Evolutionary conservation across 2,113 vertebrate genomes (phyloP).

Genomic region (Sterna hirundo): DNA sequence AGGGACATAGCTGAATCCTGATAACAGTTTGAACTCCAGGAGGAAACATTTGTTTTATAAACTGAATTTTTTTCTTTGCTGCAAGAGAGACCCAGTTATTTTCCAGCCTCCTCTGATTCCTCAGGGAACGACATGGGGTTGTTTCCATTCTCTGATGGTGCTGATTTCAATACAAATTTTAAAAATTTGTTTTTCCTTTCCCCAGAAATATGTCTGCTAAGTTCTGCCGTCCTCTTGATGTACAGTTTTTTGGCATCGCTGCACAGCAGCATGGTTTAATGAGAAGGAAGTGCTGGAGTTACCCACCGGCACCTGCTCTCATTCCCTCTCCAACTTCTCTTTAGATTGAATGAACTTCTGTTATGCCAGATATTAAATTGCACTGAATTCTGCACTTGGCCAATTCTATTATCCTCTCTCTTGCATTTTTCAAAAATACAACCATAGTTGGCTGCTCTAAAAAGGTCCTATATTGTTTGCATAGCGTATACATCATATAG

Average conservation of each 20-base stretch:
- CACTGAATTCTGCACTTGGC: not conserved
- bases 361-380: not conserved
- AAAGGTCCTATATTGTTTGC: not conserved
- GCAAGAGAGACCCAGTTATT: not conserved
- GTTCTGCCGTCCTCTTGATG: not conserved
- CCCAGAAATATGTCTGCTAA: not conserved
- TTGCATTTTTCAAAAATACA: not conserved
- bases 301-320: not conserved
- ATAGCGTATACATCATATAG: not conserved
- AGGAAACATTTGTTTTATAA: not conserved
- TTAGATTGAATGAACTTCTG: constrained; percentile 3
- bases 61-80: not conserved
- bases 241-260: not conserved
- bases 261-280: not conserved
- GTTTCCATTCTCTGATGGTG: not conserved
- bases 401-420: not conserved
- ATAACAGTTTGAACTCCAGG: not conserved
- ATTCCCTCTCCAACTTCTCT: not conserved
- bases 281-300: not conserved
- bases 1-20: not conserved
- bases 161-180: not conserved
- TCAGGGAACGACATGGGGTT: not conserved
- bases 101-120: not conserved
- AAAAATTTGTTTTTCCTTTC: not conserved
- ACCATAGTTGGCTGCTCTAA: not conserved